Base-by-base conservation (phyloP, 2,888 invertebrate genomes). In the Amiota minor region DNA sequence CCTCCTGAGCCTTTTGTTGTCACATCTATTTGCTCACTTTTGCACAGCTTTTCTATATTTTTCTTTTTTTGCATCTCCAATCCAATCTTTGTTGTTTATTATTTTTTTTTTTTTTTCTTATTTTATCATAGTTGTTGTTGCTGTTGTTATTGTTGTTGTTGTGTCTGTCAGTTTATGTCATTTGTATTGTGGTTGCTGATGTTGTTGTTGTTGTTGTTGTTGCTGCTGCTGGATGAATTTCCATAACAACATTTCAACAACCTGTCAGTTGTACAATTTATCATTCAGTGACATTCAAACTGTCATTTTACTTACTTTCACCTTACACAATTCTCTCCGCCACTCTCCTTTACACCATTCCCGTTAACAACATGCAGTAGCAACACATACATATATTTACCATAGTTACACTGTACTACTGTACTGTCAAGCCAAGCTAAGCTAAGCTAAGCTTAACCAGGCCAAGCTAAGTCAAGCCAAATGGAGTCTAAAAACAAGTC, bases 241-340 rank as follows among this genome's bases (percentile, higher is more conserved):
- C 68, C 70, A 55, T 74, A 74, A 70, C 72, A 59, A 46, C 55
- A 70, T 69, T 18, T 71, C 55, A 16, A 35, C 64, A 71, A 71
- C 23, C 62, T 53, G 56, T 70, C 70, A 69, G 23, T 64, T 59
- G 53, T 12, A 46, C 64, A 72, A 70, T 74, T 72, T 72, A 74
- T 74, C 74, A 74, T 74, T 72, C 72, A 59, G n/a, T 56, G 70
- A 50, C 72, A 72, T 65, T 67, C 70, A 72, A 64, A 62, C 59
- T 70, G 74, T 74, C 74, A 72, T 72, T 64, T 59, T 68, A 53
- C 49, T n/a, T 14, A 53, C 12, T 50, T 50, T 55, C 50, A 50
- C 18, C 50, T 8, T n/a, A 8, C 72, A 68, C 59, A 50, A 35
- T 8, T 35, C 35, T 35, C 35, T 8, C 16, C 9, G 12, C 53